phyloP scores from a whole-genome alignment of 1,140 invertebrate genomes.

The Pomacea maculata region DNA sequence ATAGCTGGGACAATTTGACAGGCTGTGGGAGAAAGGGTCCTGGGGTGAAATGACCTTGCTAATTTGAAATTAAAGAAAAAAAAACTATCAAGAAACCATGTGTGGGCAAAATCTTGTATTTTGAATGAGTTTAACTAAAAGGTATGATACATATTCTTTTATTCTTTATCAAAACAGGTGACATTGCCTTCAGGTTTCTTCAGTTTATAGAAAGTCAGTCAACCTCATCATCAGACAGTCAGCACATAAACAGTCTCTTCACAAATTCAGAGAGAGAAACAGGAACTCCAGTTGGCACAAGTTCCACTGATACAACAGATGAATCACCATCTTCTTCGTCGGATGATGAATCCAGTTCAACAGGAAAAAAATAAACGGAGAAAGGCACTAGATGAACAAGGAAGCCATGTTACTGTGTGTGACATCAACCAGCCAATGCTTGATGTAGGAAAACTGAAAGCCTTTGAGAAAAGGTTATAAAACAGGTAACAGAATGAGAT shows the following conservation, averaged over 20 bases:
- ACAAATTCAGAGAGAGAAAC: conserved; percentile 21
- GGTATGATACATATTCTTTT: background rate
- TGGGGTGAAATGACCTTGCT: too few species aligned
- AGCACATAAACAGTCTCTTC: background rate
- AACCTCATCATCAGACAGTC: background rate
- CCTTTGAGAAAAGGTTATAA: conserved; percentile 68
- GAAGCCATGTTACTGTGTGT: conserved; percentile 78
- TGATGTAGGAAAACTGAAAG: conserved; percentile 85
- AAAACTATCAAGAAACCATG: too few species aligned
- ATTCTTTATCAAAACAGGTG: conserved; percentile 55
- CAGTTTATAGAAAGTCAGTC: conserved; percentile 46
- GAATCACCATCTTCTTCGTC: conserved; percentile 36
- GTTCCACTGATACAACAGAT: background rate
- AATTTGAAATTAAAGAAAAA: too few species aligned
- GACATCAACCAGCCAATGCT: conserved; percentile 97
- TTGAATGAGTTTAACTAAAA: too few species aligned
- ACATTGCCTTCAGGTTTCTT: conserved; percentile 67
- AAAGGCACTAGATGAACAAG: conserved; percentile 3
- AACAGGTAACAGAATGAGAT: conserved; percentile 36
- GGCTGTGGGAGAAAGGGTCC: too few species aligned
- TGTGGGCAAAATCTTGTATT: too few species aligned
- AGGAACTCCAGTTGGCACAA: background rate
- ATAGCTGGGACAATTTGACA: too few species aligned
- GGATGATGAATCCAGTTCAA: conserved; percentile 27
- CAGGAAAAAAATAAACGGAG: conserved; percentile 3